phyloP scores from a whole-genome alignment of 2,797 vertebrate species.

The Notolabrus celidotus region DNA sequence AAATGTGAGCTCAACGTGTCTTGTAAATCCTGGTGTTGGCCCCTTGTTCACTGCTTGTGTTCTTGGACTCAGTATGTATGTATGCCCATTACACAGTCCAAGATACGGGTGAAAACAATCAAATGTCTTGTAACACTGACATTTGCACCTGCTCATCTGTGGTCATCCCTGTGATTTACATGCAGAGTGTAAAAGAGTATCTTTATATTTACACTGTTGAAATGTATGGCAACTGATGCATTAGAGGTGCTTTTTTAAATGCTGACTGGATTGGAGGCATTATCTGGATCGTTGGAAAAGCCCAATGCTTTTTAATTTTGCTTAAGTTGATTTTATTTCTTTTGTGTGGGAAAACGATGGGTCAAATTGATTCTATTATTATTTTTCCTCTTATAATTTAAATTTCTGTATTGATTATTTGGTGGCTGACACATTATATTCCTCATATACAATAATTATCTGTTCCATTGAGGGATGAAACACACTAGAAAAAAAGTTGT shows the following conservation, averaged over 20 bases:
- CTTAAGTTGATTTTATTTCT: too few species aligned
- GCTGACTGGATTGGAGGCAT: not conserved
- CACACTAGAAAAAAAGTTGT: too few species aligned
- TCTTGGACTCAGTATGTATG: constrained; percentile 54
- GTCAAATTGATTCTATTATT: too few species aligned
- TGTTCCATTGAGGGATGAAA: too few species aligned
- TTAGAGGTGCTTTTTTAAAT: not conserved
- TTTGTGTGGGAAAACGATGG: too few species aligned
- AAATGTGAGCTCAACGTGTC: constrained; percentile 70
- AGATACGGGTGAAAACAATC: constrained; percentile 60
- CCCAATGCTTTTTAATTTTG: not conserved
- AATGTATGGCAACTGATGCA: not conserved
- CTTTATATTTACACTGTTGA: not conserved
- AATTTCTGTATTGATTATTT: too few species aligned
- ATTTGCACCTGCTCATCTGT: constrained; percentile 45
- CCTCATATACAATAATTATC: too few species aligned
- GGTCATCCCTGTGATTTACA: constrained; percentile 51
- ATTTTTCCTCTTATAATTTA: too few species aligned
- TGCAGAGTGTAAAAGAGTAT: not conserved
- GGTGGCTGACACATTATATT: too few species aligned
- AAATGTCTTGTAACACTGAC: constrained; percentile 58
- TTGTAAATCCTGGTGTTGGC: constrained; percentile 73
- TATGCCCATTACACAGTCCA: constrained; percentile 56
- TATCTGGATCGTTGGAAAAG: not conserved
- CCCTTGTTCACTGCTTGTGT: constrained; percentile 69